Percentiles rank a stretch among this genome's conserved stretches.
phyloP scores from a whole-genome alignment of 2,797 vertebrate species.

The Catamblyrhynchus diadema region DNA sequence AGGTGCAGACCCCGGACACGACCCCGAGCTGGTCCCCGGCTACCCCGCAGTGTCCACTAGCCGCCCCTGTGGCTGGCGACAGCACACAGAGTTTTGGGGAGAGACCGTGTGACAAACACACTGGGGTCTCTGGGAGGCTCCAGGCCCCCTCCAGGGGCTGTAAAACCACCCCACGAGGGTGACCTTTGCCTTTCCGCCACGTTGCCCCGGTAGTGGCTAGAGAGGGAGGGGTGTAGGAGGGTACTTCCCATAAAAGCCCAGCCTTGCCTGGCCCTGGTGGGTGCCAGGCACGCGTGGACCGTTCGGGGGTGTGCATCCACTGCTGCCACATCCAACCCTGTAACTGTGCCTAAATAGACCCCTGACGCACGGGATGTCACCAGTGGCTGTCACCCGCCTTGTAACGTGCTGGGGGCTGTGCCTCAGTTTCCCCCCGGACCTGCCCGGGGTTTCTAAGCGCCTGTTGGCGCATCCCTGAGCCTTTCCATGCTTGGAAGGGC shows the following conservation, averaged over 20 bases:
- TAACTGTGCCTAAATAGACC: fast-evolving
- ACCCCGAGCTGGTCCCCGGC: fast-evolving
- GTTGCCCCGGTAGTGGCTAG: neutral
- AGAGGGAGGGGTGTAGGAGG: neutral
- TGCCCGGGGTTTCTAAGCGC: fast-evolving
- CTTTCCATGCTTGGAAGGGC: fast-evolving
- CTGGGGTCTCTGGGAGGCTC: fast-evolving
- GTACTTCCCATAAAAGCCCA: neutral
- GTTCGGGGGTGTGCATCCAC: fast-evolving
- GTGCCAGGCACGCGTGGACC: fast-evolving
- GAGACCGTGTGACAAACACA: neutral
- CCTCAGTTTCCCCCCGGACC: neutral
- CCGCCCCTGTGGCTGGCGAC: neutral
- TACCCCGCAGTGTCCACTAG: neutral
- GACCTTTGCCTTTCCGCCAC: neutral
- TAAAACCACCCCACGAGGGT: neutral
- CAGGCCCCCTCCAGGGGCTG: too few species aligned
- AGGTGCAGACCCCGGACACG: neutral
- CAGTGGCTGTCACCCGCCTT: fast-evolving
- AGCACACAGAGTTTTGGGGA: neutral
- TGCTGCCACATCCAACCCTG: fast-evolving
- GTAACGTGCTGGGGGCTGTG: neutral
- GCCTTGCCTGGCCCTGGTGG: neutral
- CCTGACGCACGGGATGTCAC: neutral
- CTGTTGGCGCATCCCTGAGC: too few species aligned